Conservation (phyloP, 2,888 invertebrate genomes). For the Machimus rusticus region DNA sequence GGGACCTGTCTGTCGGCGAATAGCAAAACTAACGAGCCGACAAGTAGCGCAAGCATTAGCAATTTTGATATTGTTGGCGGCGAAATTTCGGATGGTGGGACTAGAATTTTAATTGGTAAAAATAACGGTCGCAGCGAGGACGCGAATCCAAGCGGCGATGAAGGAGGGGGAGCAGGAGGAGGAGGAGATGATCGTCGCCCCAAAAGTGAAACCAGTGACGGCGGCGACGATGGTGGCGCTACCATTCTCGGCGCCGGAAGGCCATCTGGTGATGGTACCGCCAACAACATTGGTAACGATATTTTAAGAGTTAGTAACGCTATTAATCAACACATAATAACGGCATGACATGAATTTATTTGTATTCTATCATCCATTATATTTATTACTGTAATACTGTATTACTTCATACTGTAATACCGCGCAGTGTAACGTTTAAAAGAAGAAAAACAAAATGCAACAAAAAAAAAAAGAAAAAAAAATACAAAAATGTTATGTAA, state of each 20-base stretch:
- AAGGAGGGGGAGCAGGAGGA: too few species aligned
- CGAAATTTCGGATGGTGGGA: not conserved
- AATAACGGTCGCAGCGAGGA: not conserved
- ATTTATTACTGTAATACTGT: constrained; percentile 32
- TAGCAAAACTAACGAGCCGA: constrained; percentile 1
- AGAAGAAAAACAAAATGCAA: not conserved
- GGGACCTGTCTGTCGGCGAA: not conserved
- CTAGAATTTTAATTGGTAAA: not conserved
- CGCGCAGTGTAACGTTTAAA: not conserved
- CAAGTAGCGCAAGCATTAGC: not conserved
- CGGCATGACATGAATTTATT: constrained; percentile 49
- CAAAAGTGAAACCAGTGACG: not conserved
- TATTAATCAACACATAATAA: constrained; percentile 47
- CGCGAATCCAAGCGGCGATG: not conserved
- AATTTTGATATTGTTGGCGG: not conserved
- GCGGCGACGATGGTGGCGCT: not conserved
- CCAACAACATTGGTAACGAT: not conserved
- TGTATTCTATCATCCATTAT: constrained; percentile 40
- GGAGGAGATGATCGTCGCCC: not conserved
- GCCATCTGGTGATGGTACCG: not conserved
- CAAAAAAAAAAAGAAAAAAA: not conserved
- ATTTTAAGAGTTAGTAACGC: constrained; percentile 41
- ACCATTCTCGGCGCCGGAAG: too few species aligned
- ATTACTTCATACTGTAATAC: not conserved
- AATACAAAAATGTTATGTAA: not conserved